These are phyloP conservation scores for Resseliella maxima DNA, from an alignment of 2,888 invertebrate genomes.

Conservation along the genomic window DNA sequence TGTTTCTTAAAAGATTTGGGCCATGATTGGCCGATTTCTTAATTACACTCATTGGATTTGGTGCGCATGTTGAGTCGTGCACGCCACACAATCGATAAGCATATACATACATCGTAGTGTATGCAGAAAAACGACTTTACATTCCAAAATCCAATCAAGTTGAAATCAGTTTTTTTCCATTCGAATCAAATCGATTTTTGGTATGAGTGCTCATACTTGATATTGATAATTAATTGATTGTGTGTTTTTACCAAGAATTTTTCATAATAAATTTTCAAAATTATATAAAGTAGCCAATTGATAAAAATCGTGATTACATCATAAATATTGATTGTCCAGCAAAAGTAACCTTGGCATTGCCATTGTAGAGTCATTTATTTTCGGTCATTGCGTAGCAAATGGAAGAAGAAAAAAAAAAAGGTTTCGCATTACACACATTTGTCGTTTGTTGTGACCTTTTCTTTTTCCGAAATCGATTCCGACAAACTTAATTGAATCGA, in stretches of 20 bases:
- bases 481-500: background rate
- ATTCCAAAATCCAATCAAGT: background rate
- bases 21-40: slow-evolving; percentile 42
- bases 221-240: background rate
- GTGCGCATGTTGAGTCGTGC: background rate
- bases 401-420: background rate
- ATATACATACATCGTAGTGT: background rate
- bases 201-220: too few species aligned
- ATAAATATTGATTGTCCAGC: background rate
- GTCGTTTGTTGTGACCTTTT: slow-evolving; percentile 1
- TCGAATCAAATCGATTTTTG: too few species aligned
- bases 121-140: slow-evolving; percentile 19
- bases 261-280: background rate
- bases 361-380: background rate
- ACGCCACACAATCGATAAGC: background rate
- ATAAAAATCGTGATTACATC: background rate
- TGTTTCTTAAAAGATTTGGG: background rate
- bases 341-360: slow-evolving; percentile 4
- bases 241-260: background rate
- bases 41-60: background rate
- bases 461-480: background rate
- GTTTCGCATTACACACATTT: background rate
- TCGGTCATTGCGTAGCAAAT: background rate
- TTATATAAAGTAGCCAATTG: background rate
- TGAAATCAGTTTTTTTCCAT: background rate